Evolutionary conservation across 2,797 vertebrate genomes (phyloP), one percentile per base, ranked within the genome.

Genomic region (Phataginus tricuspis): DNA sequence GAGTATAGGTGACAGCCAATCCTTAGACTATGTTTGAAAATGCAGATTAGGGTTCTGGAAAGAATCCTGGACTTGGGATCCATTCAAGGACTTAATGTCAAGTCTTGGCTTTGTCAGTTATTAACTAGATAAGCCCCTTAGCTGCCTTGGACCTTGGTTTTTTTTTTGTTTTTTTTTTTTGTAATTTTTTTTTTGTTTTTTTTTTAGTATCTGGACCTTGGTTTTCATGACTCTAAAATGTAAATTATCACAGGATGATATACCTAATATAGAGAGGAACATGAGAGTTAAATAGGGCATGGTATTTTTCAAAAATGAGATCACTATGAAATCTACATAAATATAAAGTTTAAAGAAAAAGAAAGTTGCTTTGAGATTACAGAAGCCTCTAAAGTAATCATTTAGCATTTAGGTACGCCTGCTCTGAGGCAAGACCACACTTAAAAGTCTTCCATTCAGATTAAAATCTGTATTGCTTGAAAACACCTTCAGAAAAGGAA

Each of bases 401-500:
- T 68, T 75, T 89, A 69, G 53, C 61, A 42, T 13, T 37, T 86
- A 49, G 0, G 2, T 71, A 37, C 53, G 69, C 45, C 66, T 82
- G 16, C 16, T 64, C 16, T 37, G 83, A 90, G 29, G 37, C 19
- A 69, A 18, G 55, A 4, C 16, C 27, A 34, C 53, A 45, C 69
- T 78, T 90, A 55, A 87, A 87, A 74, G 51, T 66, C 74, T 94
- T 63, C 57, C 31, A 45, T 39, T 95, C 25, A 18, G 64, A 80
- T 72, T 49, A 85, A 91, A 92, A 77, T 85, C 69, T 87, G 0
- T 69, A 63, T 68, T 86, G 31, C 39, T 79, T 82, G 37, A 78
- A 84, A 87, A 79, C 78, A 78, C 42, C 63, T 83, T 92, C 55
- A 91, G 84, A 82, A 88, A 94, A 90, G 25, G 71, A 64, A 37